Base-by-base conservation (phyloP, 1,140 invertebrate genomes). In the Chlorops oryzae region DNA sequence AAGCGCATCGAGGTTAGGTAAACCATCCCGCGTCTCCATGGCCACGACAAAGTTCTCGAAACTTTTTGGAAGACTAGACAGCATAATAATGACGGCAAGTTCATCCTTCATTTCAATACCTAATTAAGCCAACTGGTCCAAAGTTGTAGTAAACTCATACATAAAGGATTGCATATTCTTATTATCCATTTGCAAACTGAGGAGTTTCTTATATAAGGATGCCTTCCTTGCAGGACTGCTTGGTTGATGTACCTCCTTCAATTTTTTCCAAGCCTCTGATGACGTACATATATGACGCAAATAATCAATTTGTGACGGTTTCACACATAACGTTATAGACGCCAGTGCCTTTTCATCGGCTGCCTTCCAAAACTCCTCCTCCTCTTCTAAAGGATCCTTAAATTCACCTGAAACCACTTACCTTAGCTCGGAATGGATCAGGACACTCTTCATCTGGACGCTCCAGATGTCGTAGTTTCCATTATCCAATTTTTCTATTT, bases 41-140 rank as follows among this genome's bases (percentile, higher is more conserved):
- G 49, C 54, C 2, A 56, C 46, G 0, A 56, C 50, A 12, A 56
- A 52, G 23, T 52, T 56, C 24, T 52, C 54, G 22, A 20, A 56
- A 3, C 18, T 7, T 17, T 40, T 39, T 12, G 45, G 40, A 1
- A 52, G 32, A 23, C 44, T 49, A 0, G 45, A 25, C 17, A 56
- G 21, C 6, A 45, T 21, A 4, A 49, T 49, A 28, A 52, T 44
- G 2, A 39, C 20, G 3, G 52, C 47, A 13, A 56, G 28, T 13
- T 56, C 50, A 9, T 56, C 50, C 21, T 45, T 34, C 2, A 55
- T 12, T 4, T 15, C 18, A n/a, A 55, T 42, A 10, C 42, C 47
- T 10, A 43, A 45, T 43, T 51, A 49, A 5, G 25, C 24, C 17
- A 55, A 22, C 28, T 55, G 47, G 22, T 55, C 54, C 20, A 44